phyloP scores from a whole-genome alignment of 2,113 vertebrate species.

The Lota lota region DNA sequence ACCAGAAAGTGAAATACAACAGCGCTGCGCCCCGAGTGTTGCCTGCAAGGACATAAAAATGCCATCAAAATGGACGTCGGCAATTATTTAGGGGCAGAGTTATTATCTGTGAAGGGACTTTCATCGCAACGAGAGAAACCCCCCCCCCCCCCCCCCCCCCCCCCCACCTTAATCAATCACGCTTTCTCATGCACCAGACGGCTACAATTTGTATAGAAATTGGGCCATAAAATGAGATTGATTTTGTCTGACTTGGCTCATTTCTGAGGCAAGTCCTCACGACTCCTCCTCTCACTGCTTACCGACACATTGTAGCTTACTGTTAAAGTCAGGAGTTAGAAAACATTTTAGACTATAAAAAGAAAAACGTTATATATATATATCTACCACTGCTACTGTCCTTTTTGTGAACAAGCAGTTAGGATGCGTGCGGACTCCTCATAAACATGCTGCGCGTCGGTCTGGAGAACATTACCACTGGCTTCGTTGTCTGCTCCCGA shows the following conservation, averaged over 20 bases:
- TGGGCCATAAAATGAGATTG: background rate
- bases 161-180: conserved; percentile 29
- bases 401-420: conserved; percentile 23
- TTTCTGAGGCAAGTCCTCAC: no score
- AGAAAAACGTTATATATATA: no score
- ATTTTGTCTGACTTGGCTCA: no score
- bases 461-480: conserved; percentile 44
- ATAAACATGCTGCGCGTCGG: conserved; percentile 29
- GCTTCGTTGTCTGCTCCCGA: conserved; percentile 26
- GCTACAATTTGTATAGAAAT: no score
- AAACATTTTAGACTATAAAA: no score
- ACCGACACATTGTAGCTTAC: no score
- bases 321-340: no score
- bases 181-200: background rate
- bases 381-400: background rate
- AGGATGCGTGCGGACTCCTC: conserved; percentile 12
- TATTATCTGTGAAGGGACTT: conserved; percentile 51
- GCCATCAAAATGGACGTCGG: background rate
- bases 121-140: conserved; percentile 8
- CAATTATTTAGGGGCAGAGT: conserved; percentile 38
- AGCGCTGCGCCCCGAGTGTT: conserved; percentile 17
- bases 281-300: no score
- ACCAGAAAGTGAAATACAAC: conserved; percentile 24
- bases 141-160: no score
- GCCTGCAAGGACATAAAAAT: conserved; percentile 16